phyloP scores from a whole-genome alignment of 2,797 vertebrate species.

The Perdix hodgsoniae region DNA sequence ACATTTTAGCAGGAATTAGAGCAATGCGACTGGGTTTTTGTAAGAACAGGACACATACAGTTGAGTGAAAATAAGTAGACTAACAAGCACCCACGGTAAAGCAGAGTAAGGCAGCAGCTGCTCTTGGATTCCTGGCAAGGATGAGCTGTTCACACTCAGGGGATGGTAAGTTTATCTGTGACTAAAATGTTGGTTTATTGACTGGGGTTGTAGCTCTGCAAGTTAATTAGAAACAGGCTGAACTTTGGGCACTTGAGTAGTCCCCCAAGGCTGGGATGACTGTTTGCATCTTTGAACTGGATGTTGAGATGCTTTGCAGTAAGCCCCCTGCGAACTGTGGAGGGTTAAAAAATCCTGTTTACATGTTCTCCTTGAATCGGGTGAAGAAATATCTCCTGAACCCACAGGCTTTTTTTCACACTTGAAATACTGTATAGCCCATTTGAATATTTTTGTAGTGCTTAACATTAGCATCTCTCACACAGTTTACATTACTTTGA shows the following conservation, averaged over 20 bases:
- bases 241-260: not conserved
- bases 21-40: not conserved
- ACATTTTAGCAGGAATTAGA: not conserved
- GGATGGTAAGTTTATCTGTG: not conserved
- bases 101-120: not conserved
- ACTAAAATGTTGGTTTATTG: not conserved
- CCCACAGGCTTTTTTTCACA: slow-evolving; percentile 54
- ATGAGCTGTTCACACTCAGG: not conserved
- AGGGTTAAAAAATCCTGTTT: slow-evolving; percentile 48
- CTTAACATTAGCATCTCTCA: slow-evolving; percentile 61
- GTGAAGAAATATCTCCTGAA: slow-evolving; percentile 55
- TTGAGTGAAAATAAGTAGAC: not conserved
- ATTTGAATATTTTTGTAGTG: slow-evolving; percentile 61
- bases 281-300: not conserved
- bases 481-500: slow-evolving; percentile 67
- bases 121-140: not conserved
- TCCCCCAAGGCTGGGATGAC: not conserved
- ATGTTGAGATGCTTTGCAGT: not conserved
- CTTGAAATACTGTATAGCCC: slow-evolving; percentile 61
- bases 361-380: not conserved
- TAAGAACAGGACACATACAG: not conserved
- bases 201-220: not conserved
- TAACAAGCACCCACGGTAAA: not conserved
- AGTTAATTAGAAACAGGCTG: not conserved
- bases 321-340: not conserved